Evolutionary conservation across 2,888 invertebrate genomes (phyloP), one percentile per base, ranked within the genome.

Genomic region (Thymelicus lineola): DNA sequence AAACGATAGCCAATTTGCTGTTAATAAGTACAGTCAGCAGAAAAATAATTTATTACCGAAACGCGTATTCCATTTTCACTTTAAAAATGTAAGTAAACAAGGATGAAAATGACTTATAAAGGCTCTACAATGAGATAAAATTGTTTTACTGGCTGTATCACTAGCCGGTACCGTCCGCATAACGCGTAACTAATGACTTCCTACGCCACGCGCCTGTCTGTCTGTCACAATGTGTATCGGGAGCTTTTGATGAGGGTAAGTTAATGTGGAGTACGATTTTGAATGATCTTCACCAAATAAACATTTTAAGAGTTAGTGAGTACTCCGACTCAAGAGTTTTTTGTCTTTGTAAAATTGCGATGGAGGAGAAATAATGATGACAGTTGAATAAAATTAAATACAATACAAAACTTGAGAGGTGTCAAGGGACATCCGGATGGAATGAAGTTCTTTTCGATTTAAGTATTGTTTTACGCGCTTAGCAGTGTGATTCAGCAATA

Each of bases 181-280:
- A 71, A 72, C 74, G 79, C 76, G 79, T 79, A 76, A 80, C 80
- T 80, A 81, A 81, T 79, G 80, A 80, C 80, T 79, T 81, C 81
- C 81, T 80, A 77, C 76, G 77, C 72, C 72, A 74, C 76, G 77
- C 76, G 80, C 76, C 80, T 78, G 79, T 79, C 78, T 77, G 80
- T 80, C 80, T 80, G 80, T 81, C 80, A 79, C 77, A 78, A 76
- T 72, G 71, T 42, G 76, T 76, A 77, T 79, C 74, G 77, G 78
- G 72, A 73, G 66, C 74, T 68, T 77, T 77, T 79, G 77, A 79
- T 73, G 67, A 36, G 65, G 70, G 12, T 65, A 53, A 15, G 12
- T 45, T 60, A 60, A n/a, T 53, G 7, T 62, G 63, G 59, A 67
- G 20, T 53, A 28, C 28, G 28, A 28, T 5, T 28, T 28, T 28